phyloP scores from a whole-genome alignment of 2,888 invertebrate genomes.

The Meteorus colon region DNA sequence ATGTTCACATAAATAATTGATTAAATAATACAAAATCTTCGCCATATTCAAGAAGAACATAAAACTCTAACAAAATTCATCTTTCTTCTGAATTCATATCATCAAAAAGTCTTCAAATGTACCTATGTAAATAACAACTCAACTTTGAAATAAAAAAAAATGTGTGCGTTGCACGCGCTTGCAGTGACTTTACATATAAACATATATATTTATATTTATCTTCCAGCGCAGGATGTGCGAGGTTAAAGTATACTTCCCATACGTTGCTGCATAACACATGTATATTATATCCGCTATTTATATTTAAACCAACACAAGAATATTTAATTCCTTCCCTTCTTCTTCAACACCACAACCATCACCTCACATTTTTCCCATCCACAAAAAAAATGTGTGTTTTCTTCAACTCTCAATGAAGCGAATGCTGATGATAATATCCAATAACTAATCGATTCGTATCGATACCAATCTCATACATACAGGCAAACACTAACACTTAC shows the following conservation, averaged over 20 bases:
- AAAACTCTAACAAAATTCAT: no score
- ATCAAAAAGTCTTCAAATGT: no score
- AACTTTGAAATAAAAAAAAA: no score
- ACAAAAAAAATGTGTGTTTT: neutral
- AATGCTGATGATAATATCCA: neutral
- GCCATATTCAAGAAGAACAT: no score
- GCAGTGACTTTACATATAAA: neutral
- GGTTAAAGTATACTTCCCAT: slow-evolving; percentile 71
- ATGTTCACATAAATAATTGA: neutral
- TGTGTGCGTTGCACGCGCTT: no score
- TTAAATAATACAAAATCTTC: neutral
- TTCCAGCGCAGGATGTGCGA: slow-evolving; percentile 64
- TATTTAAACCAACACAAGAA: neutral
- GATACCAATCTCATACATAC: slow-evolving; percentile 1
- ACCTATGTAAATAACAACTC: no score
- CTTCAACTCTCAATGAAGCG: neutral
- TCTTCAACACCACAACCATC: neutral
- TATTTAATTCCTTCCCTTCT: no score
- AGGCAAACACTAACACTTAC: neutral
- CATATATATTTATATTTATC: neutral
- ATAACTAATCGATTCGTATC: slow-evolving; percentile 31
- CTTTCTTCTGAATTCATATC: no score
- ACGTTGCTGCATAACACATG: slow-evolving; percentile 46
- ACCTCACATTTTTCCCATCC: neutral
- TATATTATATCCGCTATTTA: slow-evolving; percentile 20